Percentiles rank a stretch among this genome's conserved stretches.
phyloP scores from a whole-genome alignment of 2,797 vertebrate genomes.

The Melanotaenia boesemani region DNA sequence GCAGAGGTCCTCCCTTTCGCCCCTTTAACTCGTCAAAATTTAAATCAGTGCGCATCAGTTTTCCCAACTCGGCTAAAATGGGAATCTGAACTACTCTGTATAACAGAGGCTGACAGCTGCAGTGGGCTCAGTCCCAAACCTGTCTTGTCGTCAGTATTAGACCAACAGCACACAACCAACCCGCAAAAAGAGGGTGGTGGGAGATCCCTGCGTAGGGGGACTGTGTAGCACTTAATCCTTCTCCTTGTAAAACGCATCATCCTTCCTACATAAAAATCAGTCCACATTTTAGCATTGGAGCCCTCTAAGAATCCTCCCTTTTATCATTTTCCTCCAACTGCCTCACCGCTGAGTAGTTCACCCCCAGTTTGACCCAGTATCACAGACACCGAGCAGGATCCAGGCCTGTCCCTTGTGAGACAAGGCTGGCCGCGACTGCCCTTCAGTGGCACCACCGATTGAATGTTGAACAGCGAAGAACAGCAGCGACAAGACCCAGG shows the following conservation, averaged over 20 bases:
- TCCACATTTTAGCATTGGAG: conserved; percentile 38
- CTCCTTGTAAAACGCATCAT: conserved; percentile 13
- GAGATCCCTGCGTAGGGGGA: conserved; percentile 17
- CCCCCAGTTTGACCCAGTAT: conserved; percentile 42
- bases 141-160: conserved; percentile 77
- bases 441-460: conserved; percentile 63
- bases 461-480: conserved; percentile 73
- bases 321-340: neutral
- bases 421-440: conserved; percentile 70
- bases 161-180: conserved; percentile 37
- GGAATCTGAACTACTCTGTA: conserved; percentile 69
- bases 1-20: conserved; percentile 46
- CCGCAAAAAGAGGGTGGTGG: neutral
- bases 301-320: conserved; percentile 12
- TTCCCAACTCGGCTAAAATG: neutral
- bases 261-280: conserved; percentile 9
- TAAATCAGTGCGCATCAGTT: conserved; percentile 10
- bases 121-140: conserved; percentile 67
- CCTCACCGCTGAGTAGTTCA: conserved; percentile 13
- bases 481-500: conserved; percentile 43
- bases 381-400: conserved; percentile 62
- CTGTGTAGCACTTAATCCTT: conserved; percentile 44
- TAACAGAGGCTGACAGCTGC: conserved; percentile 68
- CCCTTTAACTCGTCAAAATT: conserved; percentile 19
- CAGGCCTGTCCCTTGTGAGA: conserved; percentile 77